Conservation (phyloP, 2,113 vertebrate genomes). For the Oreochromis aureus region DNA sequence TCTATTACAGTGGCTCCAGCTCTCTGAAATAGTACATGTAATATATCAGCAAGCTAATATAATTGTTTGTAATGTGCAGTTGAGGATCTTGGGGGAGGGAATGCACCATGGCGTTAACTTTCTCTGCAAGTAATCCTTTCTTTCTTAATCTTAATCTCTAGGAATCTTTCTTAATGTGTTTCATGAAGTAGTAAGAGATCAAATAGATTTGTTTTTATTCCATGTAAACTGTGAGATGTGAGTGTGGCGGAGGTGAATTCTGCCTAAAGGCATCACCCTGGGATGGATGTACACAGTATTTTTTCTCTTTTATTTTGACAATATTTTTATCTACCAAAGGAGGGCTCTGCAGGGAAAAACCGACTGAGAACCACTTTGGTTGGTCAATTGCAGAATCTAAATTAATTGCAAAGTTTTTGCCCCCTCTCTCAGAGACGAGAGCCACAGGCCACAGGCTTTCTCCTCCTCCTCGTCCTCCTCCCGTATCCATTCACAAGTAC, state of each 20-base stretch:
- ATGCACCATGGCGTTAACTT: neutral
- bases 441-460: neutral
- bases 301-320: neutral
- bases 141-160: fast-evolving
- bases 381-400: neutral
- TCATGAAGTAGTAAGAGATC: neutral
- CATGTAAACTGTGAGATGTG: neutral
- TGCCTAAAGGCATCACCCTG: neutral
- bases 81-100: neutral
- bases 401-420: neutral
- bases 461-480: neutral
- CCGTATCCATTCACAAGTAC: neutral
- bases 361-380: neutral
- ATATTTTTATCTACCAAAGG: neutral
- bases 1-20: neutral
- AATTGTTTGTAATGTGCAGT: neutral
- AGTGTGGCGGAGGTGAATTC: neutral
- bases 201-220: neutral
- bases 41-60: neutral
- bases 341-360: neutral
- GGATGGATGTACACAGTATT: neutral
- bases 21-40: neutral
- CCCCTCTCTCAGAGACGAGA: neutral
- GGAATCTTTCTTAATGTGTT: neutral
- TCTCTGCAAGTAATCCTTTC: neutral